These are phyloP conservation scores for Plotosus lineatus DNA, from an alignment of 2,113 vertebrate genomes.

Conservation along the genomic window DNA sequence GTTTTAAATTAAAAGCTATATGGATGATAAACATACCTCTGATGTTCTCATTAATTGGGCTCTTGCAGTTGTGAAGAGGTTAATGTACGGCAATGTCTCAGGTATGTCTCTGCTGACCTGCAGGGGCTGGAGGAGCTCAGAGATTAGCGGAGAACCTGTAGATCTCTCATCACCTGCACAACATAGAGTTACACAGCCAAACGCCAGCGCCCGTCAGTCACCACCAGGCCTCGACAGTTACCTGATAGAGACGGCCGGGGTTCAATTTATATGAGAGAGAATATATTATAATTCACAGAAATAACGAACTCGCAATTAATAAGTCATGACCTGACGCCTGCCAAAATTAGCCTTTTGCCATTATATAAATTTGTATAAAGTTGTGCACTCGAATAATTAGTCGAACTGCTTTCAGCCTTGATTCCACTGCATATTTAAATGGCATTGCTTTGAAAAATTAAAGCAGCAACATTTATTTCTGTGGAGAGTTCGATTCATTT, in stretches of 20 bases:
- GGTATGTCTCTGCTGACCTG: constrained; percentile 73
- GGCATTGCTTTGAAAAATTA: too few species aligned
- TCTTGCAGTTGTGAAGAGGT: constrained; percentile 72
- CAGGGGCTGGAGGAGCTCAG: constrained; percentile 73
- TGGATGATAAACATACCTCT: constrained; percentile 68
- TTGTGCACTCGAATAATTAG: too few species aligned
- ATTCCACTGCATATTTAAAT: too few species aligned
- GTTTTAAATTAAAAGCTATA: not conserved
- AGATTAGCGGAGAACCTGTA: constrained; percentile 73
- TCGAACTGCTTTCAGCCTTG: too few species aligned
- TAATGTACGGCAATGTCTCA: constrained; percentile 70
- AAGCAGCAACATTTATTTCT: too few species aligned
- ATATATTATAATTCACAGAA: constrained; percentile 13
- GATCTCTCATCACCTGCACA: constrained; percentile 80
- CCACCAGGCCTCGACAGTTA: constrained; percentile 51
- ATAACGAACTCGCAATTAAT: constrained; percentile 15
- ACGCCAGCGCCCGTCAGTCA: constrained; percentile 64
- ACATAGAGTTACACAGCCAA: constrained; percentile 70
- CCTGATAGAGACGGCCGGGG: constrained; percentile 17
- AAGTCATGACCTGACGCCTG: too few species aligned
- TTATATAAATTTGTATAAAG: too few species aligned
- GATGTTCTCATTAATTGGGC: constrained; percentile 80
- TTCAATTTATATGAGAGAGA: constrained; percentile 27
- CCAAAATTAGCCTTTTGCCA: too few species aligned
- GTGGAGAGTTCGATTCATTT: too few species aligned